Conservation (phyloP, 2,797 vertebrate genomes). For the Crypturellus tataupa region DNA sequence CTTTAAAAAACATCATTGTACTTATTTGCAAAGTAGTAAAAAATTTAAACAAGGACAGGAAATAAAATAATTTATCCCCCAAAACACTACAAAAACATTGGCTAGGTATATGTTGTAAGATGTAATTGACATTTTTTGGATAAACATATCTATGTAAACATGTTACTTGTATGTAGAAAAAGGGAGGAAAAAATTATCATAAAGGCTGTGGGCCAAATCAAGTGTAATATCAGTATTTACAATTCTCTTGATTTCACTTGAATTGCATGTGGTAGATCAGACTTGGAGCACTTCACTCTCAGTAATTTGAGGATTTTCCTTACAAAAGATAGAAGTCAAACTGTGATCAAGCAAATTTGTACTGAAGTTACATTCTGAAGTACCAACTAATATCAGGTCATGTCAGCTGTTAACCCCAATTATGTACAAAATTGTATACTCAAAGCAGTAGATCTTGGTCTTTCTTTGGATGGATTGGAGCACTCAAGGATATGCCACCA, state of each 20-base stretch:
- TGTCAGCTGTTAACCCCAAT: not conserved
- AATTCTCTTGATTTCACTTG: not conserved
- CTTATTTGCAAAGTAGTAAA: no score
- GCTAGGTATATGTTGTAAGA: not conserved
- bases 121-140: not conserved
- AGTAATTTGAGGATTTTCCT: not conserved
- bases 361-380: not conserved
- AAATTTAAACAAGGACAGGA: no score
- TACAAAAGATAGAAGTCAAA: not conserved
- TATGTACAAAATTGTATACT: not conserved
- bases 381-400: not conserved
- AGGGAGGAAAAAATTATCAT: not conserved
- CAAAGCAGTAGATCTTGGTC: not conserved
- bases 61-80: no score
- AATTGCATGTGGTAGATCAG: not conserved
- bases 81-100: not conserved
- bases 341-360: not conserved
- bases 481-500: not conserved
- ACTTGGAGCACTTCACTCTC: not conserved
- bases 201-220: not conserved
- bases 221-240: not conserved
- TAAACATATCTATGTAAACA: not conserved
- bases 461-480: not conserved
- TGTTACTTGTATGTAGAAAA: not conserved
- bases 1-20: not conserved